A percentile compares a stretch with the other conserved stretches of the same genome.
Conservation (phyloP, 2,797 vertebrate genomes). For the Moxostoma hubbsi region DNA sequence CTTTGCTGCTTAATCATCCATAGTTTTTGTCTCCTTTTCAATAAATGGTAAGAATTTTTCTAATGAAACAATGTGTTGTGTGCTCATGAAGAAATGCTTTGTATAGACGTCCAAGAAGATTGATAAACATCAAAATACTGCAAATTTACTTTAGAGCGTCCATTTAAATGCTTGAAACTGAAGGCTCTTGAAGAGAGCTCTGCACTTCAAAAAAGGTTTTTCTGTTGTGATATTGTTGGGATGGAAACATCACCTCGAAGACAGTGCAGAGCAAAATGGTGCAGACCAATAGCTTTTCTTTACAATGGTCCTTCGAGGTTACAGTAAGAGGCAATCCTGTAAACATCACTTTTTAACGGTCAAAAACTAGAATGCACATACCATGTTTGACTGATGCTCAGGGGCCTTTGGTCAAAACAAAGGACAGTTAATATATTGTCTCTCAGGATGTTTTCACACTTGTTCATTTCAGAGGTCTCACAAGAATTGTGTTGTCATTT, state of each 20-base stretch:
- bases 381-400: too few relatives aligned
- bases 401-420: too few relatives aligned
- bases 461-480: too few relatives aligned
- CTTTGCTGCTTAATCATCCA: slow-evolving; percentile 13
- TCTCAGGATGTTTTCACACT: too few relatives aligned
- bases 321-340: too few relatives aligned
- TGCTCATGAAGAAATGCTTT: not conserved
- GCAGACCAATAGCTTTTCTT: too few relatives aligned
- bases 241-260: not conserved
- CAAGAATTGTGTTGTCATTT: too few relatives aligned
- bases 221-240: not conserved
- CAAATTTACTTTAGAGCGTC: not conserved
- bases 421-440: too few relatives aligned
- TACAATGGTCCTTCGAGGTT: too few relatives aligned
- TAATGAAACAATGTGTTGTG: not conserved
- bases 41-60: not conserved
- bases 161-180: not conserved
- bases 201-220: not conserved
- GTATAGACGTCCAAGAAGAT: not conserved
- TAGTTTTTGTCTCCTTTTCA: slow-evolving; percentile 11
- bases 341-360: too few relatives aligned
- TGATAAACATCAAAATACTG: not conserved
- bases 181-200: not conserved
- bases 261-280: too few relatives aligned
- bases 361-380: too few relatives aligned